Evolutionary conservation across 1,140 invertebrate genomes (phyloP).

Genomic region (Pogonomyrmex californicus): DNA sequence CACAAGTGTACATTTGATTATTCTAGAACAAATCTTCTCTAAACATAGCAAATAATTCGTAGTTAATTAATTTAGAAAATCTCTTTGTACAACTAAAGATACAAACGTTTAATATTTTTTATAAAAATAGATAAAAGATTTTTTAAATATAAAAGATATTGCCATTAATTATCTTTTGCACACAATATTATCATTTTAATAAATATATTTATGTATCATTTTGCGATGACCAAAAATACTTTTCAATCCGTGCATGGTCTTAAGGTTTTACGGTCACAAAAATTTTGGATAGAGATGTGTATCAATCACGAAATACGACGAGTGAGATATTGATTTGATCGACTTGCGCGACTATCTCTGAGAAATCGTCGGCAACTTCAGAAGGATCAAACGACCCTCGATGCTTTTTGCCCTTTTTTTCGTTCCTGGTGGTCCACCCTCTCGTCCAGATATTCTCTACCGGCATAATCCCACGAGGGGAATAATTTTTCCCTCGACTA

Average conservation of each 20-base stretch:
- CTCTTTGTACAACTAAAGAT: neutral
- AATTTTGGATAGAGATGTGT: slow-evolving; percentile 1
- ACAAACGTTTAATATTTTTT: neutral
- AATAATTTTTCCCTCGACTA: slow-evolving; percentile 58
- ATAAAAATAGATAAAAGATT: too few relatives aligned
- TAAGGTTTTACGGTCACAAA: neutral
- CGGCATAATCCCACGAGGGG: slow-evolving; percentile 21
- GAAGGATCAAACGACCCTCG: slow-evolving; percentile 29
- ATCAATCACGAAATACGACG: slow-evolving; percentile 42
- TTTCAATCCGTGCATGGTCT: neutral
- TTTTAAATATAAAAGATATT: too few relatives aligned
- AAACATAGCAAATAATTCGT: neutral
- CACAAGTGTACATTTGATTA: slow-evolving; percentile 12
- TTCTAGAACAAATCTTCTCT: neutral
- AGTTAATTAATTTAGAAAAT: neutral
- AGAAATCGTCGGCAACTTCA: slow-evolving; percentile 18
- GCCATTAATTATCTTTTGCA: neutral
- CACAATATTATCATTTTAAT: neutral
- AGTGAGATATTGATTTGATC: slow-evolving; percentile 51
- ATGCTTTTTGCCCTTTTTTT: slow-evolving; percentile 28
- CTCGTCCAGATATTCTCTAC: slow-evolving; percentile 33
- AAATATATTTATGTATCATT: neutral
- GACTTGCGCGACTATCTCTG: neutral
- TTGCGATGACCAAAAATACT: neutral
- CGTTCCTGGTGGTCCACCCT: neutral